Conservation (phyloP, 2,888 invertebrate genomes). For the Eretmocerus hayati region DNA sequence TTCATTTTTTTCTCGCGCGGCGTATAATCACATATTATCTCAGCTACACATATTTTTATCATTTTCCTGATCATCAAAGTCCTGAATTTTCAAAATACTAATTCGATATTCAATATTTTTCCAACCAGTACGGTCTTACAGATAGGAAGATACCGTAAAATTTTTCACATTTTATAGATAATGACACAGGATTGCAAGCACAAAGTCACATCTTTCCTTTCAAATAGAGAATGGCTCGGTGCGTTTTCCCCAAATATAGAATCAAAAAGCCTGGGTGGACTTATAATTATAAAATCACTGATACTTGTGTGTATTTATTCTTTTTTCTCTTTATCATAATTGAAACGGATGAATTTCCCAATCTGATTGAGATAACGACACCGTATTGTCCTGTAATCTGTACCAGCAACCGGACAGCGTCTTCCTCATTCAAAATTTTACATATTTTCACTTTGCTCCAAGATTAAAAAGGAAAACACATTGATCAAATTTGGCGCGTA, state of each 20-base stretch:
- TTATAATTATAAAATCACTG: slow-evolving; percentile 32
- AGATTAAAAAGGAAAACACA: slow-evolving; percentile 17
- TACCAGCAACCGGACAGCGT: slow-evolving; percentile 19
- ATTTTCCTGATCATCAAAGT: slow-evolving; percentile 13
- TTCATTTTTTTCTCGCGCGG: slow-evolving; percentile 28
- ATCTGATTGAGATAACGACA: slow-evolving; percentile 27
- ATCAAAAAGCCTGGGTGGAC: slow-evolving; percentile 31
- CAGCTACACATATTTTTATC: neutral
- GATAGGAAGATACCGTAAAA: too few species aligned
- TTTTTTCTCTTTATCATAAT: slow-evolving; percentile 17
- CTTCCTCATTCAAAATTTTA: slow-evolving; percentile 16
- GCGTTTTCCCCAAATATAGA: slow-evolving; percentile 25
- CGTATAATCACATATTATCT: slow-evolving; percentile 22
- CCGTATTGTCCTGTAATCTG: slow-evolving; percentile 30
- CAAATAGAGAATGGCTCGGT: slow-evolving; percentile 20
- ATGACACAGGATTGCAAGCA: slow-evolving; percentile 16
- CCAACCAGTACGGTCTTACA: too few species aligned
- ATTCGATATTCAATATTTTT: slow-evolving; percentile 7
- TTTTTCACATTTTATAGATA: slow-evolving; percentile 10
- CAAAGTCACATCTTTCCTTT: slow-evolving; percentile 12
- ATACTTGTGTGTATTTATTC: neutral
- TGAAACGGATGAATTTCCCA: slow-evolving; percentile 30
- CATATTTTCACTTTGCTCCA: slow-evolving; percentile 21
- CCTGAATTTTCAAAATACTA: slow-evolving; percentile 15
- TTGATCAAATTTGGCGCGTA: slow-evolving; percentile 21